Conservation (phyloP, 2,888 invertebrate species). For the Trisateles emortualis region DNA sequence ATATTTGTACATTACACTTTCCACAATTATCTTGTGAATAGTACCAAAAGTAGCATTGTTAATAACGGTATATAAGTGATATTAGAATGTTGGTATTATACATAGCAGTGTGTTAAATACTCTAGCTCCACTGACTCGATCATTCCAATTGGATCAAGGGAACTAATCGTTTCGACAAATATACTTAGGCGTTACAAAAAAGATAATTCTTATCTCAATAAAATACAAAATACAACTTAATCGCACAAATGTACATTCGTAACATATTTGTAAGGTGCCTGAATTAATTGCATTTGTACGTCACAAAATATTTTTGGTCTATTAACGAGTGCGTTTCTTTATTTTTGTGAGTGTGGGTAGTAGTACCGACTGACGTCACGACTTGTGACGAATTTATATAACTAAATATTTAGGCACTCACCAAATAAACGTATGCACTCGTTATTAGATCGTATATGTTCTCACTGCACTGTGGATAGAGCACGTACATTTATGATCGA, state of each 20-base stretch:
- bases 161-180: slow-evolving; percentile 49
- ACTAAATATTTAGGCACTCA: neutral
- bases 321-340: slow-evolving; percentile 45
- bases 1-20: slow-evolving; percentile 59
- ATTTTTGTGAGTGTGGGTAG: slow-evolving; percentile 10
- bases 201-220: slow-evolving; percentile 51
- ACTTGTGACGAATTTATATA: slow-evolving; percentile 21
- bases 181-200: slow-evolving; percentile 45
- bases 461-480: slow-evolving; percentile 74
- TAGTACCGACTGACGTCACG: slow-evolving; percentile 9
- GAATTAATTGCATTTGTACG: slow-evolving; percentile 69
- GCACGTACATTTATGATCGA: slow-evolving; percentile 58
- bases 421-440: slow-evolving; percentile 33
- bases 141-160: slow-evolving; percentile 73
- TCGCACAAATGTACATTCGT: slow-evolving; percentile 71
- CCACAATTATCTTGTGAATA: slow-evolving; percentile 69
- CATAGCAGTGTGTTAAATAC: slow-evolving; percentile 51
- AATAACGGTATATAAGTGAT: slow-evolving; percentile 66
- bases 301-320: slow-evolving; percentile 67
- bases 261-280: slow-evolving; percentile 65
- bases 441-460: slow-evolving; percentile 48
- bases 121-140: slow-evolving; percentile 61
- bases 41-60: slow-evolving; percentile 62
- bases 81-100: slow-evolving; percentile 67
- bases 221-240: slow-evolving; percentile 52